phyloP scores from a whole-genome alignment of 2,797 vertebrate species.

The Chiroxiphia lanceolata region DNA sequence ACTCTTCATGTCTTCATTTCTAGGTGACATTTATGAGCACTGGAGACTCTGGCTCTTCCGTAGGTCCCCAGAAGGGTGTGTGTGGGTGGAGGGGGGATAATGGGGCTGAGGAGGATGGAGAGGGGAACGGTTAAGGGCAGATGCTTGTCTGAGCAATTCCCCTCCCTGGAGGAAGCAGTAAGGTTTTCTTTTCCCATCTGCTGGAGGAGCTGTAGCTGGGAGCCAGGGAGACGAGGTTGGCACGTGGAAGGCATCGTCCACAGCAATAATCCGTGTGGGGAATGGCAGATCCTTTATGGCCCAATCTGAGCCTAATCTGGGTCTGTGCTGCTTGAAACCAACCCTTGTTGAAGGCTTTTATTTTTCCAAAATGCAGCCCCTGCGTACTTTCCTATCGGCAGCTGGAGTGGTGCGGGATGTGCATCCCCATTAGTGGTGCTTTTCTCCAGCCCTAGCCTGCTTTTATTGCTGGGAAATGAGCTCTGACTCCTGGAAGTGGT shows the following conservation, averaged over 20 bases:
- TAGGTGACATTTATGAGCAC: neutral
- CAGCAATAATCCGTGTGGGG: rapidly evolving
- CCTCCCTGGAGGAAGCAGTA: neutral
- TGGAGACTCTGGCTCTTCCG: neutral
- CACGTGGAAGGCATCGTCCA: neutral
- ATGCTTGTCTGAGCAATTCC: neutral
- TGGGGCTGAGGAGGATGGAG: neutral
- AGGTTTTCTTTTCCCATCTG: neutral
- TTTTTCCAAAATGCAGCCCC: neutral
- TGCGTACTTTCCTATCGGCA: rapidly evolving
- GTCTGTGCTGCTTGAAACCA: neutral
- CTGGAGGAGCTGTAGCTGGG: neutral
- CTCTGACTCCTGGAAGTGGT: slow-evolving; percentile 36
- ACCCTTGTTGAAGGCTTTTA: neutral
- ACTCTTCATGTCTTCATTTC: neutral
- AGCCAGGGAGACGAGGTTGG: neutral
- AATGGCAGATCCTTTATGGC: neutral
- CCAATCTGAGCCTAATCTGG: neutral
- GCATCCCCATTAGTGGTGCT: neutral
- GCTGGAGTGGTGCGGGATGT: neutral
- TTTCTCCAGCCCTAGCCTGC: neutral
- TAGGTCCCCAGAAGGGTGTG: neutral
- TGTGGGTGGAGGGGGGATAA: neutral
- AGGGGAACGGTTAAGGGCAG: neutral
- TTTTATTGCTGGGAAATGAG: slow-evolving; percentile 45